Conservation (phyloP, 2,888 invertebrate species). For the Smittia sp. region DNA sequence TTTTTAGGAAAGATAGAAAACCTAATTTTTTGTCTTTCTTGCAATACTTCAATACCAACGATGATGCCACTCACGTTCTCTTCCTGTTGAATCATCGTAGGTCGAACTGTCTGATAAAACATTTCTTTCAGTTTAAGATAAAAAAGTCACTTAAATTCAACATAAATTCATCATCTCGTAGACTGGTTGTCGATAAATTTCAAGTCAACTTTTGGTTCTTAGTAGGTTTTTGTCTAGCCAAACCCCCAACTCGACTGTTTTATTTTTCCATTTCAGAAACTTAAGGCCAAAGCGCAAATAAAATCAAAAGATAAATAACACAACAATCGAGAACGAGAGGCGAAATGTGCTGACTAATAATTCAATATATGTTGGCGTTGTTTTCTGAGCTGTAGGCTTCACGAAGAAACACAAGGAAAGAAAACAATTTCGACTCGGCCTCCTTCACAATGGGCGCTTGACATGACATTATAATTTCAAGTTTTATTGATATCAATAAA, state of each 20-base stretch:
- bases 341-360: slow-evolving; percentile 29
- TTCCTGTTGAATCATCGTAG: no score
- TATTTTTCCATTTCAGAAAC: slow-evolving; percentile 11
- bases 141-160: no score
- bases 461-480: slow-evolving; percentile 25
- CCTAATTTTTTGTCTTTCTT: no score
- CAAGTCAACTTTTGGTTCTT: no score
- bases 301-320: slow-evolving; percentile 25
- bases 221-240: no score
- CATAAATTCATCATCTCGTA: no score
- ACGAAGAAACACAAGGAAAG: background rate
- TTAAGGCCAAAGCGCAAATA: slow-evolving; percentile 31
- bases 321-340: background rate
- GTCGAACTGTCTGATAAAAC: no score
- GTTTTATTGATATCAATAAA: slow-evolving; percentile 30
- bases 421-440: slow-evolving; percentile 19
- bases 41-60: no score
- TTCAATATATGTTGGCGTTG: slow-evolving; percentile 14
- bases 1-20: no score
- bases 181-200: no score
- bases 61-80: no score
- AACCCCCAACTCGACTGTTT: background rate
- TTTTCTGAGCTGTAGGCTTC: slow-evolving; percentile 23
- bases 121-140: no score
- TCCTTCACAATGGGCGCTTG: slow-evolving; percentile 8